Evolutionary conservation across 2,797 vertebrate species (phyloP).

Genomic region (Perodicticus potto): DNA sequence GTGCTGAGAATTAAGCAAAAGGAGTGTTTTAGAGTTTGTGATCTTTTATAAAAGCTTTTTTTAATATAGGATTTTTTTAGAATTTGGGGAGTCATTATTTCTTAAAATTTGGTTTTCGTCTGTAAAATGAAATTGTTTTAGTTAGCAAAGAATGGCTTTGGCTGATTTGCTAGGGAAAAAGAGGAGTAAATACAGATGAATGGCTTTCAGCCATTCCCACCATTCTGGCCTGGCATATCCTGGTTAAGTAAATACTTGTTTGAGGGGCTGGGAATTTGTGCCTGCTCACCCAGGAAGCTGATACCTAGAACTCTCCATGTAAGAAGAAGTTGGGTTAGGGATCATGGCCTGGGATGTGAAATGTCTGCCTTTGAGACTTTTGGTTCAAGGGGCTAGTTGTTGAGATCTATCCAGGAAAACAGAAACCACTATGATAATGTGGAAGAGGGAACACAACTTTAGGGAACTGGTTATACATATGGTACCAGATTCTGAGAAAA

Average conservation of each 20-base stretch:
- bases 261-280: background rate
- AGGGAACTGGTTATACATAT: background rate
- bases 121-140: constrained; percentile 52
- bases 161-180: background rate
- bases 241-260: background rate
- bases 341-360: background rate
- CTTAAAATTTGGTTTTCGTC: background rate
- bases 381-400: background rate
- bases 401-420: background rate
- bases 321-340: background rate
- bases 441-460: background rate
- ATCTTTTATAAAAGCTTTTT: background rate
- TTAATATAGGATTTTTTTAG: background rate
- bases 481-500: background rate
- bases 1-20: background rate
- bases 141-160: constrained; percentile 16
- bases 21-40: background rate
- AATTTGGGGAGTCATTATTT: background rate
- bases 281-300: background rate
- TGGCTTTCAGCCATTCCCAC: background rate
- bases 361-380: background rate
- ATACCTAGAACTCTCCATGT: background rate
- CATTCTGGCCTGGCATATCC: background rate
- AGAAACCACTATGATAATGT: background rate
- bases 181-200: background rate